Percentiles rank a stretch among this genome's conserved stretches.
Evolutionary conservation across 2,888 invertebrate species (phyloP).

Genomic region (Epinotia ramella): DNA sequence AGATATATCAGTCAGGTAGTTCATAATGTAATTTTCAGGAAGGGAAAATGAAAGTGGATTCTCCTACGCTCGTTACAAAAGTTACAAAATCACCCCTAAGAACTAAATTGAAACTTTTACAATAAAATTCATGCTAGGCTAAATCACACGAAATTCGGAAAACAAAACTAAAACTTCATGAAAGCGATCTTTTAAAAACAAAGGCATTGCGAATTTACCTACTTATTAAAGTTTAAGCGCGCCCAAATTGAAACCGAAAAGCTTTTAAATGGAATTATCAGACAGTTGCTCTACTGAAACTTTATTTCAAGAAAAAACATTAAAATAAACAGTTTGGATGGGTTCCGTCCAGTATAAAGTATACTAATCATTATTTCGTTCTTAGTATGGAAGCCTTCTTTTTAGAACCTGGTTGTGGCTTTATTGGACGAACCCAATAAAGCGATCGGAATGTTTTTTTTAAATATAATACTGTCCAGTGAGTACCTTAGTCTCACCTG

Average conservation of each 20-base stretch:
- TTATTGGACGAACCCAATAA: too few relatives aligned
- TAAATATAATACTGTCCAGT: too few relatives aligned
- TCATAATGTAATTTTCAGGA: too few relatives aligned
- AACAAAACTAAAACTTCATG: neutral
- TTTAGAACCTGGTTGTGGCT: too few relatives aligned
- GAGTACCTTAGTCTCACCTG: too few relatives aligned
- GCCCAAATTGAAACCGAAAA: conserved; percentile 46
- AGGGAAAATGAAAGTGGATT: too few relatives aligned
- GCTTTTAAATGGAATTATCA: conserved; percentile 55
- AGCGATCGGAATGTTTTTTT: too few relatives aligned
- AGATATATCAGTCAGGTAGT: too few relatives aligned
- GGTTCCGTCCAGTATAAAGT: conserved; percentile 1
- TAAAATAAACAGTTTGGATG: neutral
- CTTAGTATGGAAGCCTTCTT: too few relatives aligned
- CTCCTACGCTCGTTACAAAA: too few relatives aligned
- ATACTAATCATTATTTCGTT: too few relatives aligned
- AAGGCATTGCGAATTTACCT: conserved; percentile 14
- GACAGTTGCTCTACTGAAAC: conserved; percentile 46
- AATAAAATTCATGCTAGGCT: neutral
- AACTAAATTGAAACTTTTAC: neutral
- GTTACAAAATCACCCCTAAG: too few relatives aligned
- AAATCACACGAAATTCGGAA: neutral
- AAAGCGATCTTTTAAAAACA: conserved; percentile 10
- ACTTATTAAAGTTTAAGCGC: conserved; percentile 41
- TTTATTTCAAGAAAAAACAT: conserved; percentile 12